These are phyloP conservation scores for Thunnus maccoyii DNA, from an alignment of 2,113 vertebrate genomes.

Conservation along the genomic window DNA sequence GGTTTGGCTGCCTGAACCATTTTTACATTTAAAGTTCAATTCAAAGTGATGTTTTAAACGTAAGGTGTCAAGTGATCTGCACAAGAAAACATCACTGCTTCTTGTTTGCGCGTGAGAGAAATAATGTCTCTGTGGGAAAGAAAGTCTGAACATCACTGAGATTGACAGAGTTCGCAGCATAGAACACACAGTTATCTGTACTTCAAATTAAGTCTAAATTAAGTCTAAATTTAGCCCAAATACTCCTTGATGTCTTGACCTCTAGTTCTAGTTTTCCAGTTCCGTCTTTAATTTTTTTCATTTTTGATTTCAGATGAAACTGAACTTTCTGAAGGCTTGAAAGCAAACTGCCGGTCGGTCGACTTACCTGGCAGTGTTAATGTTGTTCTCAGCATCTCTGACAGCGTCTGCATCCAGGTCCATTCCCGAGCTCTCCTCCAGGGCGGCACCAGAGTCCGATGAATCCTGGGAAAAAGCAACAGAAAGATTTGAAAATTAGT, in stretches of 20 bases:
- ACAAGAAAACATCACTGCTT: neutral
- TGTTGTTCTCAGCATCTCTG: conserved; percentile 86
- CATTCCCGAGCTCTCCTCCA: conserved; percentile 87
- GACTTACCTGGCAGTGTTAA: conserved; percentile 87
- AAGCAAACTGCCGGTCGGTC: neutral
- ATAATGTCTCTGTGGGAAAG: neutral
- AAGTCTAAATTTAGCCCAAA: neutral
- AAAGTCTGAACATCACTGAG: neutral
- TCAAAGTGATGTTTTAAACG: conserved; percentile 17
- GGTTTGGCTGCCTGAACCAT: no score
- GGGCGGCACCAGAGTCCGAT: conserved; percentile 47
- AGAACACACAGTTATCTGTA: neutral
- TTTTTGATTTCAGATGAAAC: neutral
- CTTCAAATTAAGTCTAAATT: neutral
- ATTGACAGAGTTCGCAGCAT: neutral
- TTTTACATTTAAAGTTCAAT: neutral
- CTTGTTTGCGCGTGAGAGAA: neutral
- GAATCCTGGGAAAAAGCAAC: conserved; percentile 62
- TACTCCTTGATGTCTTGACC: neutral
- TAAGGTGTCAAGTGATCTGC: conserved; percentile 19
- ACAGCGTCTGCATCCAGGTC: conserved; percentile 83
- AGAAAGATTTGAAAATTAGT: neutral
- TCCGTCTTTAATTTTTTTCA: no score
- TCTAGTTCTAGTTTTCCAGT: no score
- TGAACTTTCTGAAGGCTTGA: neutral